Conservation (phyloP, 1,140 invertebrate genomes). For the Battus philenor region DNA sequence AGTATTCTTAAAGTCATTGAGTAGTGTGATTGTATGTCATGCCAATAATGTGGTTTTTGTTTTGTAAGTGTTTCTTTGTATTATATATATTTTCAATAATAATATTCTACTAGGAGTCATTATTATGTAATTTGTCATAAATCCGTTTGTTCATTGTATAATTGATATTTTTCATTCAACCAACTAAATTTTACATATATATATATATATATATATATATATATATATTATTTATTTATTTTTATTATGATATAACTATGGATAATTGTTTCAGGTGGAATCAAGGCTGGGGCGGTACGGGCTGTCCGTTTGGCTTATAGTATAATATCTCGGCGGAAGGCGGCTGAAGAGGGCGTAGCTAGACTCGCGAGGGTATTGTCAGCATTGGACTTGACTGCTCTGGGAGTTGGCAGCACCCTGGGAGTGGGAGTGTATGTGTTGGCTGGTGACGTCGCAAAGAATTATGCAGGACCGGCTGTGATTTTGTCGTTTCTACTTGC, state of each 20-base stretch:
- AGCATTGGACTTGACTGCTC: constrained; percentile 84
- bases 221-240: constrained; percentile 4
- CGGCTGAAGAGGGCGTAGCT: constrained; percentile 67
- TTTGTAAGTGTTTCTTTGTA: constrained; percentile 11
- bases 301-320: constrained; percentile 47
- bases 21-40: not conserved
- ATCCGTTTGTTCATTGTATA: not conserved
- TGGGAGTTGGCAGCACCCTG: constrained; percentile 90
- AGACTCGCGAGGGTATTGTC: constrained; percentile 82
- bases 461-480: constrained; percentile 88
- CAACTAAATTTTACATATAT: not conserved
- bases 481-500: constrained; percentile 90
- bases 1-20: not conserved
- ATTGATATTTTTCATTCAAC: not conserved
- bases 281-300: constrained; percentile 46
- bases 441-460: constrained; percentile 88
- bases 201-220: too few species aligned
- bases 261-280: constrained; percentile 45
- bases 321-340: constrained; percentile 75
- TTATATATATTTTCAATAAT: too few species aligned
- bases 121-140: too few species aligned
- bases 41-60: constrained; percentile 6
- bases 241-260: too few species aligned
- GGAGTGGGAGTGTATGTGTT: constrained; percentile 94
- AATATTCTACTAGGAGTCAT: too few species aligned